These are phyloP conservation scores for Cyprinodon brontotheroides DNA, from an alignment of 2,113 vertebrate genomes.

Conservation along the genomic window DNA sequence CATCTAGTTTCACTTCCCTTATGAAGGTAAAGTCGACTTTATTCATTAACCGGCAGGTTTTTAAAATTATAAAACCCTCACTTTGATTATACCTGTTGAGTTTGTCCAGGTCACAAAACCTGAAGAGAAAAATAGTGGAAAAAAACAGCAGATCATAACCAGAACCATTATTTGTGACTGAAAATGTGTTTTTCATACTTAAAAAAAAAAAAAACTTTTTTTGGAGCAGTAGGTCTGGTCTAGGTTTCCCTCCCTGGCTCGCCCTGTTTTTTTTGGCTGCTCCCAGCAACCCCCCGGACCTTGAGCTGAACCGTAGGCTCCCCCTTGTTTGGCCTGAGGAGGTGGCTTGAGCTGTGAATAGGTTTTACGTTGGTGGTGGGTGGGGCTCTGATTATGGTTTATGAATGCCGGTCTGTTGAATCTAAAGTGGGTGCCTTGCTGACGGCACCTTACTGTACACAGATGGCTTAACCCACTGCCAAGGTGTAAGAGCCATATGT, in stretches of 20 bases:
- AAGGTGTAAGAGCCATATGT: constrained; percentile 58
- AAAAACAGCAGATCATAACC: constrained; percentile 59
- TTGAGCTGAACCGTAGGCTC: constrained; percentile 60
- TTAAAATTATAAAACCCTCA: constrained; percentile 13
- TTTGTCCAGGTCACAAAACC: constrained; percentile 41
- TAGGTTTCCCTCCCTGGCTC: constrained; percentile 70
- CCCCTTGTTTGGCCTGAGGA: constrained; percentile 66
- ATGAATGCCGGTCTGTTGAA: constrained; percentile 79
- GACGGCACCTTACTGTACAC: constrained; percentile 61
- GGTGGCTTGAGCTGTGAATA: constrained; percentile 67
- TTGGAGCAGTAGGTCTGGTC: constrained; percentile 65
- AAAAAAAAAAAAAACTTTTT: no score
- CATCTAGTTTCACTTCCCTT: not conserved
- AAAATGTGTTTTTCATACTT: constrained; percentile 47
- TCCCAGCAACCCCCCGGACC: constrained; percentile 50
- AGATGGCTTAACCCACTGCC: constrained; percentile 57
- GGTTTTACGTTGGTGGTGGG: constrained; percentile 46
- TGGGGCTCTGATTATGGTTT: constrained; percentile 51
- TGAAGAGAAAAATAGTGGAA: constrained; percentile 48
- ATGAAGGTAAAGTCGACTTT: no score
- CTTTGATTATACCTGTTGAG: constrained; percentile 36
- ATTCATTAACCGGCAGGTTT: constrained; percentile 3
- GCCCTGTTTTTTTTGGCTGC: constrained; percentile 74
- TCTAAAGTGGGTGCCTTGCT: constrained; percentile 70
- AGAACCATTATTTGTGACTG: constrained; percentile 48